Conservation (phyloP, 2,888 invertebrate species). For the Zhuqinia jingwanae region DNA sequence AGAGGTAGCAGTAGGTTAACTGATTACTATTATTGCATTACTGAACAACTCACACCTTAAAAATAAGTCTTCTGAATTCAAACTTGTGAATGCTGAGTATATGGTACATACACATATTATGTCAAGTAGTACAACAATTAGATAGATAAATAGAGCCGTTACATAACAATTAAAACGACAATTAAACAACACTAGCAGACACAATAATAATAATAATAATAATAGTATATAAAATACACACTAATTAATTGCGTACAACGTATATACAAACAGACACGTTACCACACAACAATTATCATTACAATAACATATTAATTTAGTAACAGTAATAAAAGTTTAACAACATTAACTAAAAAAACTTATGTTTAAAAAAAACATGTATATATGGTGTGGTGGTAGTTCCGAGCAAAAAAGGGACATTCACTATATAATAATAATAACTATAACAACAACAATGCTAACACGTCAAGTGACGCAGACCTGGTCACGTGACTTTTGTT, state of each 20-base stretch:
- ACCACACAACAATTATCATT: too few species aligned
- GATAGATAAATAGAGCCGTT: too few species aligned
- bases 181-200: neutral
- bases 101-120: too few species aligned
- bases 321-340: constrained; percentile 3
- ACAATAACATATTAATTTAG: constrained; percentile 24
- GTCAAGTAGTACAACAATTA: too few species aligned
- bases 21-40: too few species aligned
- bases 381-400: neutral
- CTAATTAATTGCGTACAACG: constrained; percentile 8
- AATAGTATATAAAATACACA: neutral
- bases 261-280: constrained; percentile 3
- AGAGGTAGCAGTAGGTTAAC: too few species aligned
- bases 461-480: constrained; percentile 67
- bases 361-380: too few species aligned
- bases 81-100: too few species aligned
- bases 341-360: neutral
- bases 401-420: constrained; percentile 53
- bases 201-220: neutral
- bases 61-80: too few species aligned
- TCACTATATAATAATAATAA: constrained; percentile 30
- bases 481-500: constrained; percentile 59
- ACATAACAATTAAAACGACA: neutral
- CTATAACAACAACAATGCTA: constrained; percentile 40
- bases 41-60: too few species aligned